Evolutionary conservation across 2,113 vertebrate genomes (phyloP).

Genomic region (Albula glossodonta): DNA sequence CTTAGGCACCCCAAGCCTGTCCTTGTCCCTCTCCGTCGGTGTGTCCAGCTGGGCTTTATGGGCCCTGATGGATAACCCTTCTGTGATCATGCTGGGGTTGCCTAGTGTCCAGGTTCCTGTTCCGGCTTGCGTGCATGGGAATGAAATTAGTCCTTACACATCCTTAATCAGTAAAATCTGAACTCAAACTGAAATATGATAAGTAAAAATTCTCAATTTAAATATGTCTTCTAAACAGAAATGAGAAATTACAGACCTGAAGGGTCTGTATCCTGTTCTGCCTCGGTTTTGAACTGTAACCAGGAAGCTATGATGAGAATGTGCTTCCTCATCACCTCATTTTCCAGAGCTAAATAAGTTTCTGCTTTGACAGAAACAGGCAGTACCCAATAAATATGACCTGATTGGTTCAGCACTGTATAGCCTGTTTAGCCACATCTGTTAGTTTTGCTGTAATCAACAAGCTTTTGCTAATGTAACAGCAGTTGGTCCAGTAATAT

Average conservation of each 20-base stretch:
- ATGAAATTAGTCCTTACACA: too few species aligned
- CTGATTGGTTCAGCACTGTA: background rate
- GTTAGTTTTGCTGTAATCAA: background rate
- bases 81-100: too few species aligned
- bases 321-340: background rate
- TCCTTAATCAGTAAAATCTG: background rate
- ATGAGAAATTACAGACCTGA: background rate
- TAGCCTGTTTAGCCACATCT: background rate
- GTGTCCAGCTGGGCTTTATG: too few species aligned
- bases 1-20: too few species aligned
- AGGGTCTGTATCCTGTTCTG: background rate
- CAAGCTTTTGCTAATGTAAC: background rate
- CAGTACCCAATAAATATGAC: background rate
- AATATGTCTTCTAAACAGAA: background rate
- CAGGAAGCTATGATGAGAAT: background rate
- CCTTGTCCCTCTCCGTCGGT: too few species aligned
- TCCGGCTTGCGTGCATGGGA: too few species aligned
- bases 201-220: background rate
- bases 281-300: background rate
- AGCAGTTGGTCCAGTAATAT: background rate
- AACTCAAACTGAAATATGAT: background rate
- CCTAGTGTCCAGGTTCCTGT: too few species aligned
- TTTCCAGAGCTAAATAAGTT: background rate
- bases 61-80: too few species aligned
- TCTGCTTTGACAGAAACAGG: background rate